phyloP scores from a whole-genome alignment of 1,140 invertebrate genomes.

The Lordiphosa mommai region DNA sequence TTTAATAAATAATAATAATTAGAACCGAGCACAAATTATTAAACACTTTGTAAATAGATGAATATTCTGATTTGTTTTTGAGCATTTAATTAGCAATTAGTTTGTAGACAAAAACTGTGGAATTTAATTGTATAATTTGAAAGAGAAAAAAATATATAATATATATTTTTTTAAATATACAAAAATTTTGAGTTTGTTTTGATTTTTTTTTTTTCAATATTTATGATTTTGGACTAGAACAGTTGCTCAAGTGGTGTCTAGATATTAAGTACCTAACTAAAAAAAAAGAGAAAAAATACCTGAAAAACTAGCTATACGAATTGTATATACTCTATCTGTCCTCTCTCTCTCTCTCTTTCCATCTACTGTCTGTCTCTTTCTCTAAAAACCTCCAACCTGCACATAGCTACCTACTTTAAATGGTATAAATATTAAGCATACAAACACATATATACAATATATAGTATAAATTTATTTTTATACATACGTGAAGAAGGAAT shows the following conservation, averaged over 20 bases:
- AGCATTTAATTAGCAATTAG: conserved; percentile 24
- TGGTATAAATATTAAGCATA: conserved; percentile 20
- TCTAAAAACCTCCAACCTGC: conserved; percentile 49
- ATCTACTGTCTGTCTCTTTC: neutral
- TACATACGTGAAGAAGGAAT: conserved; percentile 39
- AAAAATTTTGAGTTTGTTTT: conserved; percentile 13
- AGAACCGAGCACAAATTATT: too few relatives aligned
- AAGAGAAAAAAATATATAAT: conserved; percentile 41
- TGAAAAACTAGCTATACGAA: conserved; percentile 47
- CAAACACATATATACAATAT: conserved; percentile 25
- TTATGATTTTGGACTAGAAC: neutral
- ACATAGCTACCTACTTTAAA: conserved; percentile 52
- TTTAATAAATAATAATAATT: conserved; percentile 7
- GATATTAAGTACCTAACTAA: conserved; percentile 68
- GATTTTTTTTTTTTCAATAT: neutral
- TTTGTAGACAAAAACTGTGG: conserved; percentile 39
- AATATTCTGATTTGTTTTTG: conserved; percentile 14
- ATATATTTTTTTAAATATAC: conserved; percentile 28
- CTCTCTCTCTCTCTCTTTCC: conserved; percentile 17
- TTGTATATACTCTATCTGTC: conserved; percentile 32
- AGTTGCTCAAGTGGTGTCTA: conserved; percentile 33
- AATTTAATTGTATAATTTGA: conserved; percentile 58
- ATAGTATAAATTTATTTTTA: conserved; percentile 69
- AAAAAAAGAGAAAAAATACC: conserved; percentile 44
- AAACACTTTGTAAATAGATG: too few relatives aligned